Base-by-base conservation (phyloP, 2,113 vertebrate genomes). In the Dryoscopus gambensis region DNA sequence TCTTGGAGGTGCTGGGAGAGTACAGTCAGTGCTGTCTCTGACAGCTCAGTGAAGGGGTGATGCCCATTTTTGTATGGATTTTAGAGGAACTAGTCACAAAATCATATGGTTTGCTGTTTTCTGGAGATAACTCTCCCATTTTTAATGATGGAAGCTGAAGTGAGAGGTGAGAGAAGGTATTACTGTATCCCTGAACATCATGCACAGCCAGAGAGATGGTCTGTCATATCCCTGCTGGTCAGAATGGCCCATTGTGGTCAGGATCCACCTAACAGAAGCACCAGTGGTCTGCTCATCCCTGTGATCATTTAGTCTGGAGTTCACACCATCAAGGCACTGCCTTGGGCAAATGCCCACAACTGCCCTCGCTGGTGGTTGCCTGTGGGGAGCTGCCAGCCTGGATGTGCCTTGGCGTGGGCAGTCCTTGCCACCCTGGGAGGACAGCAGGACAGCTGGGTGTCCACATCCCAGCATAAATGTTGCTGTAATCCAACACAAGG, bases 221-320 rank as follows among this genome's bases (percentile, higher is more conserved):
- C 10, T 85, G 33, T 79, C 11, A 2, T 24, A 17, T 46, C 33
- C n/a, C 20, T 2, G 7, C 73, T 46, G 57, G 15, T 70, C 44
- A 65, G 19, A 86, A 44, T 15, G 44, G 44, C 33, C 30, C 53
- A 10, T 12, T 52, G 31, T 52, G 25, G 15, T 64, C 44, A 71
- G 44, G 49, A 63, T 71, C 35, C 25, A 42, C 28, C 60, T 70
- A 11, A 40, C 3, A 37, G 37, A 31, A 35, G 1, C 6, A 4
- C 8, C 71, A 56, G 1, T 1, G 2, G 37, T 33, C 25, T 7
- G 5, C 25, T 78, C 27, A 47, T 30, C 55, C 55, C 39, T 42
- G 23, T 2, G 1, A 25, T 31, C 13, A 0, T 17, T 3, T 2
- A 11, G 4, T n/a, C 87, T 53, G 64, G 60, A 62, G 46, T 40